Evolutionary conservation across 1,140 invertebrate genomes (phyloP).

Genomic region (Popillia japonica): DNA sequence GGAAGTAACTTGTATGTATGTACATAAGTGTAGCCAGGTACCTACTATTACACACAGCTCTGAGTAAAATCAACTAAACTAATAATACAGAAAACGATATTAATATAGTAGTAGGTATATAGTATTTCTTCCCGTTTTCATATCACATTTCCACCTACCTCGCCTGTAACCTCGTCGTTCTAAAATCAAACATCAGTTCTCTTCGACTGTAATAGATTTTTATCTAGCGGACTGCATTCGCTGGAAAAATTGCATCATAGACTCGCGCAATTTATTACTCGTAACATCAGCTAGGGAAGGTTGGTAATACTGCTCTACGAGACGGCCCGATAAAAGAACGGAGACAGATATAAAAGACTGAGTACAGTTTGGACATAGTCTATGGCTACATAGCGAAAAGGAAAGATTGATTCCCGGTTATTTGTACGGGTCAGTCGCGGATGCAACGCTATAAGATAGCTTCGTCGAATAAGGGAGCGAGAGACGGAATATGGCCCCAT

Average conservation of each 20-base stretch:
- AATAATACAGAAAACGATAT: no score
- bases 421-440: background rate
- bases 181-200: constrained; percentile 5
- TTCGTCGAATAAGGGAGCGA: background rate
- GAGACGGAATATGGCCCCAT: background rate
- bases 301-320: background rate
- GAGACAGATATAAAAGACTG: background rate
- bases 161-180: background rate
- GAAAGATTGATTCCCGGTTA: background rate
- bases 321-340: background rate
- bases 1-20: no score
- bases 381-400: background rate
- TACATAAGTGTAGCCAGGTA: no score
- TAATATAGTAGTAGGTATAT: no score
- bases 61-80: no score
- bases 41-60: no score
- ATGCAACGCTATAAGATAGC: background rate
- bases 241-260: background rate
- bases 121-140: no score
- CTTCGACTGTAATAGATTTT: background rate
- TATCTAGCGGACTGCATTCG: constrained; percentile 2
- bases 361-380: background rate
- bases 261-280: background rate
- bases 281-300: background rate
- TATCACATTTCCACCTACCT: background rate